Percentiles rank a stretch among this genome's conserved stretches.
Conservation (phyloP, 2,888 invertebrate genomes). For the Drosophila austrosaltans region DNA sequence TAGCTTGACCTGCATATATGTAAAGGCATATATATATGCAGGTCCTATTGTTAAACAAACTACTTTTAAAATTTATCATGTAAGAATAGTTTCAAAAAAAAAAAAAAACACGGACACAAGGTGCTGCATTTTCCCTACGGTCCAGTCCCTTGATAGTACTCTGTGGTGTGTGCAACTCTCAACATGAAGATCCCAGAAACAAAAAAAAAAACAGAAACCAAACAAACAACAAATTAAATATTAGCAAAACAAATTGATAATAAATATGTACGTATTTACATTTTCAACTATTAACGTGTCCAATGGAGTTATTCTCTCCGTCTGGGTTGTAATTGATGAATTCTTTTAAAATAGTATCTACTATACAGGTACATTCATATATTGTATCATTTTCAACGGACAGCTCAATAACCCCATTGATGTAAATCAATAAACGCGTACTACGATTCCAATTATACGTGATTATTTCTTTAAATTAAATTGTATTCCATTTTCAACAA, state of each 20-base stretch:
- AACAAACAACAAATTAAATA: neutral
- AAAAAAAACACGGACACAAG: neutral
- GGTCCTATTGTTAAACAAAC: conserved; percentile 6
- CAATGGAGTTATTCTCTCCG: neutral
- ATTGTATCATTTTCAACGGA: no score
- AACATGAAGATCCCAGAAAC: neutral
- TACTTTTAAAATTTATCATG: conserved; percentile 6
- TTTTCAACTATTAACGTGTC: neutral
- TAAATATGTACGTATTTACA: neutral
- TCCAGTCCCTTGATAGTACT: neutral
- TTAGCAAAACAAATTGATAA: neutral
- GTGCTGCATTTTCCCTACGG: neutral
- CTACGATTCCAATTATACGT: no score
- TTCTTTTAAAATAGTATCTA: no score
- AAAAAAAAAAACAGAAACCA: neutral
- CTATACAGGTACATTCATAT: no score
- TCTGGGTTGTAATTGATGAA: no score
- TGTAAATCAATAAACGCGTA: no score
- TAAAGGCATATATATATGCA: neutral
- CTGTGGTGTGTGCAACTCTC: neutral
- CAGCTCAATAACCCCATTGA: no score
- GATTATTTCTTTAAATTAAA: no score
- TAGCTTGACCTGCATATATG: neutral
- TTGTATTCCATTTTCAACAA: neutral
- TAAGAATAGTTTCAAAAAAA: conserved; percentile 5